A percentile compares a stretch with the other conserved stretches of the same genome.
Conservation (phyloP, 2,888 invertebrate species). For the Blomia tropicalis region DNA sequence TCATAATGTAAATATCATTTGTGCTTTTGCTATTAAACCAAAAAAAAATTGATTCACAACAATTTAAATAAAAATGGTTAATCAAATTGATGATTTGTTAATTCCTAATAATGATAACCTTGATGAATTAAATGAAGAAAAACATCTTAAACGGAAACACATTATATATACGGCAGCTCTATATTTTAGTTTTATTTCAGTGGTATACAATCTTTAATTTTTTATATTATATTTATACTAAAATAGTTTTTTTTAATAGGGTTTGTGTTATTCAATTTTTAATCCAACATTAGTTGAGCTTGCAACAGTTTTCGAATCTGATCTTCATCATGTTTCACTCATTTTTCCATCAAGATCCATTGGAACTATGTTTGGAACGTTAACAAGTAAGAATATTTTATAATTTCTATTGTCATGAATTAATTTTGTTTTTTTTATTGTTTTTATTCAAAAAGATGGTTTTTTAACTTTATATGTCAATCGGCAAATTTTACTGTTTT, state of each 20-base stretch:
- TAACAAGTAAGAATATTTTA: slow-evolving; percentile 13
- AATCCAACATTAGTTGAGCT: slow-evolving; percentile 21
- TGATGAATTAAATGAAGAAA: neutral
- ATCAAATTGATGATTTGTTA: no score
- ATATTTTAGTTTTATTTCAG: slow-evolving; percentile 18
- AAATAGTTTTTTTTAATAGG: slow-evolving; percentile 5
- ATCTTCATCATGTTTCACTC: slow-evolving; percentile 10
- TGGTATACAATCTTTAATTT: slow-evolving; percentile 3
- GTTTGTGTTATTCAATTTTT: slow-evolving; percentile 21
- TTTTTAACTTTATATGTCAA: slow-evolving; percentile 17
- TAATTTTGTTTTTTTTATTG: neutral
- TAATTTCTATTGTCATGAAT: neutral
- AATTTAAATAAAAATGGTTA: no score
- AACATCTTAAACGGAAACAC: neutral
- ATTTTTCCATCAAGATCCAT: slow-evolving; percentile 16
- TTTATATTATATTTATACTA: neutral
- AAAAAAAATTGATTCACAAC: no score
- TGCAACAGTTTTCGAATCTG: slow-evolving; percentile 4
- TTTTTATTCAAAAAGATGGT: slow-evolving; percentile 11
- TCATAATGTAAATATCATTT: no score
- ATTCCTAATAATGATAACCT: neutral
- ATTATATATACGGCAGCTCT: slow-evolving; percentile 14
- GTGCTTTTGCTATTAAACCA: no score
- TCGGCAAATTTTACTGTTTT: slow-evolving; percentile 17
- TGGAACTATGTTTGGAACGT: slow-evolving; percentile 15